Percentiles rank a stretch among this genome's conserved stretches.
These are phyloP conservation scores for Apteryx mantelli DNA, from an alignment of 2,113 vertebrate species.

Conservation along the genomic window DNA sequence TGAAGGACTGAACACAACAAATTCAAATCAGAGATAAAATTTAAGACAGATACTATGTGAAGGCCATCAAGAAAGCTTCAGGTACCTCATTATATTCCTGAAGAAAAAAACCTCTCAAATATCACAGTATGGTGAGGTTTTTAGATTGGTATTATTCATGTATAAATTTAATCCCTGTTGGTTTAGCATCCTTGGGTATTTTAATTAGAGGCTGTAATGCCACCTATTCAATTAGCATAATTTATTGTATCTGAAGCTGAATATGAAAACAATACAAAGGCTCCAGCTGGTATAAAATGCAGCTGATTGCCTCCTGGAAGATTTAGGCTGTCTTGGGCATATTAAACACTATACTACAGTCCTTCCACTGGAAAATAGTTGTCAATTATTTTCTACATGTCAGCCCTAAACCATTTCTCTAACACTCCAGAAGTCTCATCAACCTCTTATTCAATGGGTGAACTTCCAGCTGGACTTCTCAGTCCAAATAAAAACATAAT, in stretches of 20 bases:
- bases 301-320: slow-evolving; percentile 22
- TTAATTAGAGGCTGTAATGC: slow-evolving; percentile 35
- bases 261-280: slow-evolving; percentile 17
- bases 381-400: background rate
- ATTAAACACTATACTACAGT: background rate
- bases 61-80: background rate
- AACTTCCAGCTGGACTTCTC: background rate
- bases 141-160: background rate
- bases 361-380: background rate
- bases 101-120: background rate
- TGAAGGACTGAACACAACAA: background rate
- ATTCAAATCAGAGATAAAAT: background rate
- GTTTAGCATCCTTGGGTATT: background rate
- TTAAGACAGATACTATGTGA: background rate
- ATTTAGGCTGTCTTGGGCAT: background rate
- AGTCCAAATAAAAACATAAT: background rate
- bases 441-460: background rate
- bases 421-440: background rate
- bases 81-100: background rate
- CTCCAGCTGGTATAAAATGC: slow-evolving; percentile 20
- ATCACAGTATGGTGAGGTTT: accelerated
- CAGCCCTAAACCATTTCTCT: background rate
- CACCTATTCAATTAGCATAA: slow-evolving; percentile 21
- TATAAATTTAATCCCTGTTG: background rate
- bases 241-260: background rate